Evolutionary conservation across 2,113 vertebrate genomes (phyloP).

Genomic region (Willisornis vidua): DNA sequence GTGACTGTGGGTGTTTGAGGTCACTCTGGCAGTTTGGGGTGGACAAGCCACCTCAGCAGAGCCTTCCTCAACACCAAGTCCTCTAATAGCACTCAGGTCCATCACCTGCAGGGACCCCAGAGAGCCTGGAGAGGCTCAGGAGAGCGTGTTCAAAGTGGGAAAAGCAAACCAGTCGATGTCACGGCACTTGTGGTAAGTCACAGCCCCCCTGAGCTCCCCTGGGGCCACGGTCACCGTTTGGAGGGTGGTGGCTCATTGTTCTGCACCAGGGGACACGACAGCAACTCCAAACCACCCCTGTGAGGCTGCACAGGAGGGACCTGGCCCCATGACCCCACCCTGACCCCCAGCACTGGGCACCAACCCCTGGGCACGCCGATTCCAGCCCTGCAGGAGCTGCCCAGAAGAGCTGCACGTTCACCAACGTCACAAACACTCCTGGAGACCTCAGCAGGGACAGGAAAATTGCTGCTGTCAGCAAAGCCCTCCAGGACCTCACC

Average conservation of each 20-base stretch:
- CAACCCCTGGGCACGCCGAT: accelerated
- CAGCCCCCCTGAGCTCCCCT: not conserved
- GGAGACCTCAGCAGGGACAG: not conserved
- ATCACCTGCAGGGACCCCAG: not conserved
- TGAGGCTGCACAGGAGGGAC: not conserved
- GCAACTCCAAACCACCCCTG: not conserved
- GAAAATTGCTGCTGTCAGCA: not conserved
- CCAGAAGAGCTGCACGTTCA: accelerated
- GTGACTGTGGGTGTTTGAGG: not conserved
- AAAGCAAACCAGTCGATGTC: not conserved
- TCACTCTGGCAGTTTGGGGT: accelerated
- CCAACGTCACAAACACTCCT: accelerated
- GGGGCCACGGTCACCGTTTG: accelerated
- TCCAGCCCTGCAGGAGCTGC: not conserved
- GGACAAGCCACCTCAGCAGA: not conserved
- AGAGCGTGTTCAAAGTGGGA: not conserved
- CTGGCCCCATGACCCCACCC: not conserved
- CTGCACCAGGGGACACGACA: not conserved
- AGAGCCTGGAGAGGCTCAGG: not conserved
- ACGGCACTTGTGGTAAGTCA: accelerated
- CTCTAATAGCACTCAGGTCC: accelerated
- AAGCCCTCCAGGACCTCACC: not conserved
- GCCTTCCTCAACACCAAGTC: not conserved
- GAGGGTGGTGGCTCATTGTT: not conserved
- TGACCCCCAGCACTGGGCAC: not conserved